Base-by-base conservation (phyloP, 1,140 invertebrate genomes). In the Formica selysi region DNA sequence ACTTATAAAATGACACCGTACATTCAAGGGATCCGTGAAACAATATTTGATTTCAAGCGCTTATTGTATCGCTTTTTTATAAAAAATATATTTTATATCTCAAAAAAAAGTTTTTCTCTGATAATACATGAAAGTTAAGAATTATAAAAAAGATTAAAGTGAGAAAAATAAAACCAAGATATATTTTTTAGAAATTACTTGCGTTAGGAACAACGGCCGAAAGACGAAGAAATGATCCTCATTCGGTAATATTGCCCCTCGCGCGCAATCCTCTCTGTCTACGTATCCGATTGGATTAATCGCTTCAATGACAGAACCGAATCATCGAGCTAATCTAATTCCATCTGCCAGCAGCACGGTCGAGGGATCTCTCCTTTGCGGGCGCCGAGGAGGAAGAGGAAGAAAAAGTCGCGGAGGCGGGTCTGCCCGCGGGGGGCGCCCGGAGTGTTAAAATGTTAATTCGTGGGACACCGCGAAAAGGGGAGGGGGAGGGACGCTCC, bases 291-390 rank as follows among this genome's bases (percentile, higher is more conserved):
- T 64, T 81, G 87, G 85, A 90, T 90, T 90, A 87, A 90, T 90
- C 87, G 87, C 85, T 73, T 74, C 85, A 87, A 84, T 88, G 73
- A 79, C 85, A 64, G 78, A 68, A 74, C 87, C 91, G 87, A 90
- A 92, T 91, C 89, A 89, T 92, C 89, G 89, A 87, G 89, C 92
- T 93, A 93, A 94, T 94, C 93, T 91, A 94, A 94, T 94, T 93
- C 92, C 86, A 83, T 92, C 87, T 87, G 86, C 64, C 87, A 87
- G 74, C 83, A 38, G 44, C 22, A 87, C 73, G 74, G 76, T 73
- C 87, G 86, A 71, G 80, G 71, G 67, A 87, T 88, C 84, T 93
- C 92, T 90, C 84, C 73, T 92, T 83, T 86, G 85, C 78, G 80
- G 78, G 76, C 86, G 87, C 71, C 73, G 61, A 57, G 57, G 48